Base-by-base conservation (phyloP, 1,140 invertebrate species). In the Apis laboriosa region DNA sequence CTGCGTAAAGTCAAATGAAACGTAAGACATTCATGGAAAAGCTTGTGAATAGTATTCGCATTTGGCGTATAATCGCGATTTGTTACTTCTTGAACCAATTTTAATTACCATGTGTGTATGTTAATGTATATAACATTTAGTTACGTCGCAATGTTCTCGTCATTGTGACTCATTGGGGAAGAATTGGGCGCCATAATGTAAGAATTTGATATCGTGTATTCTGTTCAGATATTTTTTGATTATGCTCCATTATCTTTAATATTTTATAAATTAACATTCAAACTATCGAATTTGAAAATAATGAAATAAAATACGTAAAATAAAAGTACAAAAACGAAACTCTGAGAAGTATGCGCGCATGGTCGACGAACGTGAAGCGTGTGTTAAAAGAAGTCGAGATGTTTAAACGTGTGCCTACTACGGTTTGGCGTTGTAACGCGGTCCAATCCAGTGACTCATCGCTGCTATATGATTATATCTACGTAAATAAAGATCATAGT, bases 21-120 rank as follows among this genome's bases (percentile, higher is more conserved):
- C 64, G 64, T 34, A 19, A 66, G 17, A 1, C 17, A 9, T 66
- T 17, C 9, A 17, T 43, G 11, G 64, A 19, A 19, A 34, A 66
- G 17, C 64, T 0, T 21, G 66, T 68, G n/a, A 21, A n/a, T 21
- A 0, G 63, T 70, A 75, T 83, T 43, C 75, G 82, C 76, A 80
- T 83, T 83, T 84, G 73, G 60, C 63, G 43, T 55, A 13, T 53
- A 24, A n/a, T 43, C 55, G 83, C 49, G 66, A 70, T 53, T 51
- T 49, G 24, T n/a, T 70, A 70, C 49, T 84, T 79, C 80, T 87
- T 86, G 64, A 82, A 64, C 24, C 55, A 63, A 85, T 85, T 88
- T 81, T 83, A 68, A 68, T 67, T 43, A 19, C 1, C 5, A 5
- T 5, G 13, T 34, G 21, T 21, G 19, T 9, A 43, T 21, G 43